These are phyloP conservation scores for Odocoileus virginianus DNA, from an alignment of 2,113 vertebrate genomes.

Conservation along the genomic window DNA sequence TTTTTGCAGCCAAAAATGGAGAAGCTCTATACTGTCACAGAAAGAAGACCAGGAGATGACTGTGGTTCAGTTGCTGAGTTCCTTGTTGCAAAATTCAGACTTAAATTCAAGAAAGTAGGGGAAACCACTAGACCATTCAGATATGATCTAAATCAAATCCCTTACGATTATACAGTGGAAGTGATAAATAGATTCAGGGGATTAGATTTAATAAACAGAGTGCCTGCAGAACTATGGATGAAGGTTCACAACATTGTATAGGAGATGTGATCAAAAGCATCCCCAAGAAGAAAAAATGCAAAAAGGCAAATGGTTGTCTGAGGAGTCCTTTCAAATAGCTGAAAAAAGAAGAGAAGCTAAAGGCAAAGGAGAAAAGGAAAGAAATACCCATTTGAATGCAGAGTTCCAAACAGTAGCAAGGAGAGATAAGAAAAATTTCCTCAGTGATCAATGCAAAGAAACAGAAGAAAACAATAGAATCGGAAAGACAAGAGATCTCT, in stretches of 20 bases:
- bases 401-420: not conserved
- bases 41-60: not conserved
- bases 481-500: not conserved
- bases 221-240: not conserved
- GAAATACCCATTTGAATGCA: not conserved
- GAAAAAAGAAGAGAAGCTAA: not conserved
- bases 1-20: not conserved
- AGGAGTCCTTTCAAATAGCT: not conserved
- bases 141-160: not conserved
- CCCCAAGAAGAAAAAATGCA: not conserved
- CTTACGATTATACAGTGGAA: not conserved
- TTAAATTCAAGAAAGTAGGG: not conserved
- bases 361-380: not conserved
- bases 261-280: not conserved
- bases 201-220: not conserved
- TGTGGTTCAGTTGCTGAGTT: not conserved
- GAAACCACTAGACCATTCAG: not conserved
- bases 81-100: not conserved
- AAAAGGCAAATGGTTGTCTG: not conserved
- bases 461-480: not conserved
- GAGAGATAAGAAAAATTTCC: not conserved
- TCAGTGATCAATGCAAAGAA: not conserved
- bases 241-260: not conserved
- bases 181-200: not conserved
- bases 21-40: not conserved